A percentile compares a stretch with the other conserved stretches of the same genome.
phyloP scores from a whole-genome alignment of 1,140 invertebrate species.

The Drosophila kohkoa region DNA sequence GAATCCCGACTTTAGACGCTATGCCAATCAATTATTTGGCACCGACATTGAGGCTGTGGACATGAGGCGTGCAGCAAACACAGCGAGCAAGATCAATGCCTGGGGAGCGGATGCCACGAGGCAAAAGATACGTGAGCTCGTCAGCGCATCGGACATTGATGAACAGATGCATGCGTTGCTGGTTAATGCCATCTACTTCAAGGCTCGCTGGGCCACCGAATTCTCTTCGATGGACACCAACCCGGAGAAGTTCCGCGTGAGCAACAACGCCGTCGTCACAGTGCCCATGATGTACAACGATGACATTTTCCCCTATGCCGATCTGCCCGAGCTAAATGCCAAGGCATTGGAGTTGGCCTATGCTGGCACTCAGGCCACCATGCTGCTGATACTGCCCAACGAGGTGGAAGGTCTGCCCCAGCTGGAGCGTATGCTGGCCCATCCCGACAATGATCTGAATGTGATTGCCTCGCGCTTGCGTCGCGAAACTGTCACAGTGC shows the following conservation, averaged over 20 bases:
- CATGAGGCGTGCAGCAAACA: slow-evolving; percentile 29
- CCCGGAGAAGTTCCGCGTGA: slow-evolving; percentile 44
- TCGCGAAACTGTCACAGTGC: slow-evolving; percentile 52
- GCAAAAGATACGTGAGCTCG: slow-evolving; percentile 50
- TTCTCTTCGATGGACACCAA: slow-evolving; percentile 68
- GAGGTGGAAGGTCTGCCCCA: slow-evolving; percentile 55
- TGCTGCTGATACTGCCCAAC: slow-evolving; percentile 75
- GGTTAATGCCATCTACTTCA: slow-evolving; percentile 76
- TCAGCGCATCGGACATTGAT: slow-evolving; percentile 43
- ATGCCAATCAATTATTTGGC: slow-evolving; percentile 28
- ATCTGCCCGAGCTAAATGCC: slow-evolving; percentile 67
- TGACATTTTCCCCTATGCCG: slow-evolving; percentile 64
- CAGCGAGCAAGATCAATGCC: slow-evolving; percentile 51
- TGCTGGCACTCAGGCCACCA: slow-evolving; percentile 46
- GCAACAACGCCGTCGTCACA: slow-evolving; percentile 9
- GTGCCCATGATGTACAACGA: slow-evolving; percentile 81
- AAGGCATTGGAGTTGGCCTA: slow-evolving; percentile 69
- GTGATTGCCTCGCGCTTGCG: slow-evolving; percentile 49
- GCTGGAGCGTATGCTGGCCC: slow-evolving; percentile 52
- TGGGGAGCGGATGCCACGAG: slow-evolving; percentile 65
- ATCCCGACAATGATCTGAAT: slow-evolving; percentile 50
- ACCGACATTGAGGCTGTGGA: slow-evolving; percentile 52
- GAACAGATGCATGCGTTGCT: slow-evolving; percentile 55
- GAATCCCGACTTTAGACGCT: slow-evolving; percentile 26
- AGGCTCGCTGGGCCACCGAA: slow-evolving; percentile 69